Evolutionary conservation across 2,888 invertebrate genomes (phyloP).

Genomic region (Drosophila histrio): DNA sequence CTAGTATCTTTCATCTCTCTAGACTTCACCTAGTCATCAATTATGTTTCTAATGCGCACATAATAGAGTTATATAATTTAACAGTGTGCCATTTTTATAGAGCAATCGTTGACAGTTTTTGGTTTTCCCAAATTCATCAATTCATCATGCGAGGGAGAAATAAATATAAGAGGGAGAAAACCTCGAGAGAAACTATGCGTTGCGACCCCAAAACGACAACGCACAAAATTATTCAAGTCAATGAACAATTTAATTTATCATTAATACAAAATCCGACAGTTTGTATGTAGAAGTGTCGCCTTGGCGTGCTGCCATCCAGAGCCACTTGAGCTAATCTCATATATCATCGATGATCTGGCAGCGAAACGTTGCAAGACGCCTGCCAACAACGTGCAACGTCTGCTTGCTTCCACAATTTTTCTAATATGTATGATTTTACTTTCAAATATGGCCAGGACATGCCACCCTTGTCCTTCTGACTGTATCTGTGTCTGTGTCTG

Average conservation of each 20-base stretch:
- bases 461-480: conserved; percentile 23
- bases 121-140: conserved; percentile 54
- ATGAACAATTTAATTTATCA: conserved; percentile 81
- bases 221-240: conserved; percentile 79
- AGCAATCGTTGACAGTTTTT: conserved; percentile 25
- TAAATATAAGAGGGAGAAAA: neutral
- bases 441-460: conserved; percentile 65
- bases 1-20: conserved; percentile 35
- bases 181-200: conserved; percentile 49
- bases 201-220: conserved; percentile 63
- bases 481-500: conserved; percentile 6
- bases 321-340: conserved; percentile 78
- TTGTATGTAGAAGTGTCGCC: conserved; percentile 60
- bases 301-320: conserved; percentile 73
- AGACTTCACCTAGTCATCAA: conserved; percentile 53
- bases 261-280: conserved; percentile 78
- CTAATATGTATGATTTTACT: conserved; percentile 77
- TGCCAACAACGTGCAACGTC: conserved; percentile 17
- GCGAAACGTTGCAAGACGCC: conserved; percentile 22
- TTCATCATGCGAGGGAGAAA: conserved; percentile 52
- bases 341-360: conserved; percentile 72
- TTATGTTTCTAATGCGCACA: conserved; percentile 65
- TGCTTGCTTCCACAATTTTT: conserved; percentile 53
- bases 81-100: conserved; percentile 34
- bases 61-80: conserved; percentile 73